These are phyloP conservation scores for Drosophila nr. medialis DNA, from an alignment of 2,888 invertebrate species.

Conservation along the genomic window DNA sequence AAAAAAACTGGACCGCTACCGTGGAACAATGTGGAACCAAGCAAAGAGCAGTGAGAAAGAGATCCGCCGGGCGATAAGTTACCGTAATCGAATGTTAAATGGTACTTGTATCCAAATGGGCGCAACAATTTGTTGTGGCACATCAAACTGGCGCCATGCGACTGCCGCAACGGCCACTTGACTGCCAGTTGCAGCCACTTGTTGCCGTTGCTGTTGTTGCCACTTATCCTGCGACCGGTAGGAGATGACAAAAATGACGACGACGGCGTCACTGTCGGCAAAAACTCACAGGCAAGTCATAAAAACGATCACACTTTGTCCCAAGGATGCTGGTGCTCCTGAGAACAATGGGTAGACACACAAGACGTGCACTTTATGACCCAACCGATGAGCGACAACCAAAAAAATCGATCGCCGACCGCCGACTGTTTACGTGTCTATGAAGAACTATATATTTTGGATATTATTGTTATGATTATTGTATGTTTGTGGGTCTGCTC, in stretches of 20 bases:
- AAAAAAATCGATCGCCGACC: constrained; percentile 49
- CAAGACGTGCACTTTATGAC: constrained; percentile 66
- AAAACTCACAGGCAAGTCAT: constrained; percentile 74
- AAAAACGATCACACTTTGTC: constrained; percentile 78
- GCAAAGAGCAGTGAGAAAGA: constrained; percentile 59
- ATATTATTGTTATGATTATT: constrained; percentile 76
- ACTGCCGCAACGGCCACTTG: constrained; percentile 69
- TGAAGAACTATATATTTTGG: constrained; percentile 27
- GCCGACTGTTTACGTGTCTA: constrained; percentile 65
- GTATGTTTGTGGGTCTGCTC: constrained; percentile 66
- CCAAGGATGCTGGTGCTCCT: constrained; percentile 48
- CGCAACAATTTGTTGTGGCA: constrained; percentile 53
- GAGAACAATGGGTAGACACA: constrained; percentile 56
- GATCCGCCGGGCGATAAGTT: constrained; percentile 68
- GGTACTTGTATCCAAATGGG: constrained; percentile 57
- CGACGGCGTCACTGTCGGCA: constrained; percentile 69
- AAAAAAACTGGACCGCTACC: constrained; percentile 32
- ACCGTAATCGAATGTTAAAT: constrained; percentile 71
- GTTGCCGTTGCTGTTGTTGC: constrained; percentile 41
- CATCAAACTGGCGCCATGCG: constrained; percentile 72
- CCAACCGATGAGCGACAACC: constrained; percentile 26
- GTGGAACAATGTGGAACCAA: constrained; percentile 13
- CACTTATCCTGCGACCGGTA: constrained; percentile 48
- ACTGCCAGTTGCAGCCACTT: constrained; percentile 58
- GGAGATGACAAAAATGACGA: constrained; percentile 50